Evolutionary conservation across 2,113 vertebrate genomes (phyloP), one percentile per base, ranked within the genome.

Genomic region (Engraulis encrasicolus): DNA sequence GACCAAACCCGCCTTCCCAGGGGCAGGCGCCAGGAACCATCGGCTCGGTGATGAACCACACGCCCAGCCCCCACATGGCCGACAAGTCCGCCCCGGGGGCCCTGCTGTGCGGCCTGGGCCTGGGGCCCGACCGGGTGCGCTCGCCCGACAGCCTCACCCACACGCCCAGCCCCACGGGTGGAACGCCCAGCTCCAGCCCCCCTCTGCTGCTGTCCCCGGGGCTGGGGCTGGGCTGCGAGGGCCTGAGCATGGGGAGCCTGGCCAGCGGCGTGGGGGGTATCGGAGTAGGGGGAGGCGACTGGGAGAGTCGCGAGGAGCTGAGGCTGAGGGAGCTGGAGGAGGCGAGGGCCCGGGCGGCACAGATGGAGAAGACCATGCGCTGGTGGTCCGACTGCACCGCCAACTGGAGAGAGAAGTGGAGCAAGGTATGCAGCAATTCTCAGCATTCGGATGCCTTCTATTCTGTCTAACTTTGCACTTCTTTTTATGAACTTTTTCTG

Each of bases 301-400:
- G 98, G 98, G 98, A 99, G 92, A 96, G 97, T 88, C 95, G 97
- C 0, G 98, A 99, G 91, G 98, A 99, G 93, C 95, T 99, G 89
- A 95, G 97, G 20, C 94, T 98, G 84, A 92, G 98, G 19, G 98
- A 99, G 92, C 93, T 99, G 90, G 98, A 99, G 92, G 98, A 99
- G 91, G 98, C 97, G 0, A 94, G 97, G 2, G 98, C 97, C 0
- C 92, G 98, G 7, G 97, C 98, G 0, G 96, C 97, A 0, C 98
- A 99, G 93, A 99, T 99, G 98, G 98, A 99, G 94, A 99, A 99
- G 92, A 99, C 98, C 5, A 99, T 99, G 98, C 96, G 98, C 19
- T 99, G 98, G 98, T 99, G 98, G 98, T 99, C 97, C 0, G 98
- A 99, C 94, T 99, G 98, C 92, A 99, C 98, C 0, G 97, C 98